A percentile compares a stretch with the other conserved stretches of the same genome.
Evolutionary conservation across 2,888 invertebrate species (phyloP).

Genomic region (Zaprionus bogoriensis): DNA sequence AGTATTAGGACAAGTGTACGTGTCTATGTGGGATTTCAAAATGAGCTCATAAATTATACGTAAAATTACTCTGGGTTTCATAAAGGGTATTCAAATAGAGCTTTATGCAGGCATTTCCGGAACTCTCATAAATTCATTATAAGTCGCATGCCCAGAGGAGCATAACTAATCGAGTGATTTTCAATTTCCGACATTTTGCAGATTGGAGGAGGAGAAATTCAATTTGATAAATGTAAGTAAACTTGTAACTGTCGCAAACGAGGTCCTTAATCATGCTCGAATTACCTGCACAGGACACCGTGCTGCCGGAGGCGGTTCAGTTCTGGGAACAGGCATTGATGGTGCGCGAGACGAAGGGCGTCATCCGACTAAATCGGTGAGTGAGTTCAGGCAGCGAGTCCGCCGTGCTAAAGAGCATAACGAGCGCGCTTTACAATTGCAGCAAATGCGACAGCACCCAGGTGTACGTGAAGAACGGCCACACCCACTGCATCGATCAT

Average conservation of each 20-base stretch:
- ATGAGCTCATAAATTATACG: no score
- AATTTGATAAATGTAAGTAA: slow-evolving; percentile 94
- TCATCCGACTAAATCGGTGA: slow-evolving; percentile 94
- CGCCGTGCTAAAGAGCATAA: neutral
- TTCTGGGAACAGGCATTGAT: slow-evolving; percentile 97
- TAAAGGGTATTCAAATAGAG: no score
- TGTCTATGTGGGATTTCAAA: no score
- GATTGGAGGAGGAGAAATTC: slow-evolving; percentile 92
- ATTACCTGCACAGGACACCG: slow-evolving; percentile 87
- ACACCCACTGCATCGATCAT: slow-evolving; percentile 93
- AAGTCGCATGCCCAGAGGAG: neutral
- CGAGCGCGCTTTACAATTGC: neutral
- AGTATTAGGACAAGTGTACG: no score
- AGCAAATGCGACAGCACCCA: slow-evolving; percentile 95
- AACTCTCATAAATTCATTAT: neutral
- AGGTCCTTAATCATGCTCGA: slow-evolving; percentile 8
- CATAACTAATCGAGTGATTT: slow-evolving; percentile 11
- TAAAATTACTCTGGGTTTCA: no score
- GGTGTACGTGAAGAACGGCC: slow-evolving; percentile 91
- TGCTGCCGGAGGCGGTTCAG: slow-evolving; percentile 94
- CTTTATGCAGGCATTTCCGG: neutral
- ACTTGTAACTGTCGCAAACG: neutral
- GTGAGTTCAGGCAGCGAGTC: slow-evolving; percentile 9
- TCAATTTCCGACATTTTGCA: slow-evolving; percentile 79
- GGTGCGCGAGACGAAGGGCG: slow-evolving; percentile 93